These are phyloP conservation scores for Isurus oxyrinchus DNA, from an alignment of 2,113 vertebrate genomes.

Conservation along the genomic window DNA sequence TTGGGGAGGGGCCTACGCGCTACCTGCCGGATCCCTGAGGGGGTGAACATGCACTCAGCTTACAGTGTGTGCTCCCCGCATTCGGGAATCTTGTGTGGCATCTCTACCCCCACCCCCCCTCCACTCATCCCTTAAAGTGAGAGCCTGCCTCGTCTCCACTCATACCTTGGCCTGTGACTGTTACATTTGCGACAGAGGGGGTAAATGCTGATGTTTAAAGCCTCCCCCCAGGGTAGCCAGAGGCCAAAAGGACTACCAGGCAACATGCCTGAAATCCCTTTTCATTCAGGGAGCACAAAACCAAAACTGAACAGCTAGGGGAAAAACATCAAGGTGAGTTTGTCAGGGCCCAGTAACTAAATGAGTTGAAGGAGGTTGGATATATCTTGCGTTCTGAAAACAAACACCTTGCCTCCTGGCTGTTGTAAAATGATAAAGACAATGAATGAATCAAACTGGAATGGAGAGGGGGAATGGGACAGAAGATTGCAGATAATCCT, in stretches of 20 bases:
- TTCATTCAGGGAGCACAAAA: neutral
- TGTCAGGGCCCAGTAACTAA: neutral
- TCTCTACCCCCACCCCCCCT: no score
- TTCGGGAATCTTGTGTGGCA: no score
- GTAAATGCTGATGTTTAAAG: neutral
- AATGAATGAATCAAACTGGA: neutral
- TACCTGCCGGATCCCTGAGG: no score
- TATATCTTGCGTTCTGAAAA: constrained; percentile 15
- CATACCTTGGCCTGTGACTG: neutral
- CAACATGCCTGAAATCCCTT: neutral
- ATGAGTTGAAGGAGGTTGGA: constrained; percentile 7
- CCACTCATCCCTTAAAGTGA: neutral
- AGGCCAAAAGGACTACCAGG: neutral
- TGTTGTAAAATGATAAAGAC: neutral
- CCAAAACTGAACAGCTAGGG: neutral
- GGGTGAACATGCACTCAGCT: no score
- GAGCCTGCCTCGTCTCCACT: neutral
- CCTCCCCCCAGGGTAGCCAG: no score
- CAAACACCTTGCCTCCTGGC: neutral
- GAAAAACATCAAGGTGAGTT: neutral
- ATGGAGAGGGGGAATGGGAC: neutral
- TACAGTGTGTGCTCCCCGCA: no score
- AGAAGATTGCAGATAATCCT: constrained; percentile 8
- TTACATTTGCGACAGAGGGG: neutral
- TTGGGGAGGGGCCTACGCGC: no score